phyloP scores from a whole-genome alignment of 2,888 invertebrate genomes.

The Priocnemis perturbator region DNA sequence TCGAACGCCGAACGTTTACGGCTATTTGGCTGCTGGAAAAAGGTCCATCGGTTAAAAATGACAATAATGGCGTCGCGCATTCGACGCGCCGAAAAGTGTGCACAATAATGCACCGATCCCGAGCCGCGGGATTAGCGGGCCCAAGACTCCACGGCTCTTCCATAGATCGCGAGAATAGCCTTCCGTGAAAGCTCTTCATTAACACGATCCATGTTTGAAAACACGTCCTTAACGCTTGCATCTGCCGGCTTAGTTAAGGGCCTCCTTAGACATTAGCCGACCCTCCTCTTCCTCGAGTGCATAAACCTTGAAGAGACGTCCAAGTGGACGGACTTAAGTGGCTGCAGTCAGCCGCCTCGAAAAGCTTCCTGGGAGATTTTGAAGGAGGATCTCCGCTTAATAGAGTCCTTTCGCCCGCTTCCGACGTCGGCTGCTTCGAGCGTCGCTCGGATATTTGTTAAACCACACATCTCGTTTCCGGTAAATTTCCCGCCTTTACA shows the following conservation, averaged over 20 bases:
- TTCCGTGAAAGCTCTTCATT: conserved; percentile 36
- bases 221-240: conserved; percentile 38
- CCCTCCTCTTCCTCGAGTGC: conserved; percentile 2
- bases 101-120: no score
- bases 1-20: no score
- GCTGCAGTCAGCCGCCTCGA: conserved; percentile 11
- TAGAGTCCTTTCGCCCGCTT: conserved; percentile 15
- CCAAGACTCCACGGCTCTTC: no score
- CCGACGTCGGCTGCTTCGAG: conserved; percentile 1
- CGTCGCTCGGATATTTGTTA: not conserved
- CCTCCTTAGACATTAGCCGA: conserved; percentile 5
- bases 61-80: no score
- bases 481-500: no score
- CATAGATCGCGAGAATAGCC: conserved; percentile 18
- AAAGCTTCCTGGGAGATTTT: conserved; percentile 17
- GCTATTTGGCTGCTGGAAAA: no score
- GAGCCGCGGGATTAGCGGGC: no score
- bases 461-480: no score
- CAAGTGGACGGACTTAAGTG: conserved; percentile 25
- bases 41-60: no score
- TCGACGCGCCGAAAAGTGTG: no score
- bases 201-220: conserved; percentile 42
- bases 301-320: conserved; percentile 9
- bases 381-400: conserved; percentile 11
- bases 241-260: conserved; percentile 20